phyloP scores from a whole-genome alignment of 1,140 invertebrate genomes.

The Tetragonula clypearis region DNA sequence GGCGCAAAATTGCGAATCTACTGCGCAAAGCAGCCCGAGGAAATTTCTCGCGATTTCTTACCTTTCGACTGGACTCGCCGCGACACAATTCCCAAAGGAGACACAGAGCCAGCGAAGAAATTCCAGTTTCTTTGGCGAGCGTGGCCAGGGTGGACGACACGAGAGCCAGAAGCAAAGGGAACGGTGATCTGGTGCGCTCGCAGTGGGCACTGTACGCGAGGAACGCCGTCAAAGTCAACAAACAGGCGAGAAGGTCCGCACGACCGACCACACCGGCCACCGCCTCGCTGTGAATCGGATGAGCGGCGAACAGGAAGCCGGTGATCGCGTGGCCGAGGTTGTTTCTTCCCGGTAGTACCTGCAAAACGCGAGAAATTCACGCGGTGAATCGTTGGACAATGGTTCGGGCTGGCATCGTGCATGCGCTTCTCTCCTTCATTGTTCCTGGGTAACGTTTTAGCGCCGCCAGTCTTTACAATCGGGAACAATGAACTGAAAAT shows the following conservation, averaged over 20 bases:
- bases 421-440: not conserved
- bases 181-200: constrained; percentile 74
- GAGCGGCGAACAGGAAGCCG: constrained; percentile 95
- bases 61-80: constrained; percentile 74
- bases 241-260: constrained; percentile 95
- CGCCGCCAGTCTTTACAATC: not conserved
- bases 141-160: constrained; percentile 84
- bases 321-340: constrained; percentile 88
- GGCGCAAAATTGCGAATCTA: not conserved
- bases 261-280: constrained; percentile 98
- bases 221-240: constrained; percentile 94
- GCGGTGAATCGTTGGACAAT: not conserved
- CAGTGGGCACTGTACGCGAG: constrained; percentile 88
- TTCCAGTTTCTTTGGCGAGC: constrained; percentile 95
- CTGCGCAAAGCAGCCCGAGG: not conserved
- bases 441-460: not conserved
- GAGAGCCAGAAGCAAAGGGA: constrained; percentile 76
- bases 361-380: constrained; percentile 42
- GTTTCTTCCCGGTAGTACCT: constrained; percentile 83
- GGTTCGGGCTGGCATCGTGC: not conserved
- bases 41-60: constrained; percentile 42
- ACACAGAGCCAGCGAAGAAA: constrained; percentile 94
- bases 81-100: constrained; percentile 88
- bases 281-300: constrained; percentile 98
- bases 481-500: constrained; percentile 4